Base-by-base conservation (phyloP, 53 echinoderm and acorn worm genomes). In the Apostichopus leukothele region DNA sequence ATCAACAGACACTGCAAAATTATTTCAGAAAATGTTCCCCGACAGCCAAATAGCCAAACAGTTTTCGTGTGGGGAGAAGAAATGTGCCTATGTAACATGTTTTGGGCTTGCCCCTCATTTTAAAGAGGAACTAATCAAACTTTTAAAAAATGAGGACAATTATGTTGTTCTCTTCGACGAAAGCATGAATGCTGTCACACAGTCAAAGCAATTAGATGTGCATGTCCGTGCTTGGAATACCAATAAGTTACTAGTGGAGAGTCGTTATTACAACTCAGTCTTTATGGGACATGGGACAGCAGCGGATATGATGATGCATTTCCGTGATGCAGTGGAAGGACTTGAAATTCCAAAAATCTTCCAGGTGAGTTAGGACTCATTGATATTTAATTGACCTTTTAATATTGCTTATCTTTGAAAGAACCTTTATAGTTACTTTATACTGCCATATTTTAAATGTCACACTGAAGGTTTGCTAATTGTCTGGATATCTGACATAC, bases 201-300 rank as follows among this genome's bases (percentile, higher is more conserved):
- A 89, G 73, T 52, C 14, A 9, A 83, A 92, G 79, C 92, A 92
- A 86, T 89, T 90, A 27, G 27, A 11, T 76, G 11, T 92, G 12
- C 86, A 86, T 89, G 27, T 86, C 12, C 79, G 90, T 22, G 7
- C 90, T 54, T 93, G 93, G 88, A 27, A 88, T 18, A 59, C 61
- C 1, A 11, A 21, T 10, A 90, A 13, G 18, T 76, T 75, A 12
- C 39, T 83, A 20, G 91, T 88, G n/a, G 59, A 59, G 21, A 83
- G 83, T 55, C 83, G 84, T 51, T 92, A 78, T 76, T 88, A 78
- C 51, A 76, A 11, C 67, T 90, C 88, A 7, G 77, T 77, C 10
- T 90, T 89, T 74, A 86, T 92, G 80, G 92, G 93, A 9, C 93
- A 90, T 88, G 90, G 83, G 0, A 92, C 76, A 1, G 93, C 90